phyloP scores from a whole-genome alignment of 2,888 invertebrate genomes.

The Drosophila flavopinicola region DNA sequence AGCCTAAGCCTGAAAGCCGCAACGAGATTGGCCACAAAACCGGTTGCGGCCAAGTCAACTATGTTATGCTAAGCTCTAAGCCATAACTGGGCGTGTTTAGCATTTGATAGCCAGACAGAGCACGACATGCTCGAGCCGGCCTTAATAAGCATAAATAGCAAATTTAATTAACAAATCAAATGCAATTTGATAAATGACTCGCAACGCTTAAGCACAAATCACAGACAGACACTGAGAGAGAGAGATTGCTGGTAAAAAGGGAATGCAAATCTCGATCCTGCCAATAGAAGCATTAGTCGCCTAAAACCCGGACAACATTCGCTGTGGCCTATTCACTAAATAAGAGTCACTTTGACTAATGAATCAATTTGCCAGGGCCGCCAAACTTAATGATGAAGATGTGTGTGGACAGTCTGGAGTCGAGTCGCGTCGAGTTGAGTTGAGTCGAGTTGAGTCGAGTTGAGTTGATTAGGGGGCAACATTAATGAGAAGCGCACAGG shows the following conservation, averaged over 20 bases:
- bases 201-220: conserved; percentile 18
- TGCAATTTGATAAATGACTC: conserved; percentile 74
- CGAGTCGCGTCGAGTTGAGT: conserved; percentile 20
- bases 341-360: conserved; percentile 81
- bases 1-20: conserved; percentile 10
- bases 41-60: conserved; percentile 31
- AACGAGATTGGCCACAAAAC: conserved; percentile 66
- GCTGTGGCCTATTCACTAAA: conserved; percentile 62
- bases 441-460: conserved; percentile 23
- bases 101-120: conserved; percentile 50
- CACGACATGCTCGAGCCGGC: conserved; percentile 48
- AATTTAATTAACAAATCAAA: conserved; percentile 80
- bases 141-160: conserved; percentile 76
- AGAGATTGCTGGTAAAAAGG: conserved; percentile 26
- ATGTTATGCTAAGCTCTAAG: conserved; percentile 15
- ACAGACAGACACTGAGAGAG: conserved; percentile 1
- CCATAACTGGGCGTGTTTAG: conserved; percentile 70
- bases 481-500: conserved; percentile 74
- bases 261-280: conserved; percentile 45
- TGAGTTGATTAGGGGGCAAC: conserved; percentile 64
- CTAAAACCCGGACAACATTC: conserved; percentile 10
- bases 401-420: conserved; percentile 39
- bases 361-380: conserved; percentile 79
- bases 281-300: conserved; percentile 19
- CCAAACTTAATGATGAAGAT: conserved; percentile 69